These are phyloP conservation scores for Thinocorus orbignyianus DNA, from an alignment of 2,113 vertebrate species.

Conservation along the genomic window DNA sequence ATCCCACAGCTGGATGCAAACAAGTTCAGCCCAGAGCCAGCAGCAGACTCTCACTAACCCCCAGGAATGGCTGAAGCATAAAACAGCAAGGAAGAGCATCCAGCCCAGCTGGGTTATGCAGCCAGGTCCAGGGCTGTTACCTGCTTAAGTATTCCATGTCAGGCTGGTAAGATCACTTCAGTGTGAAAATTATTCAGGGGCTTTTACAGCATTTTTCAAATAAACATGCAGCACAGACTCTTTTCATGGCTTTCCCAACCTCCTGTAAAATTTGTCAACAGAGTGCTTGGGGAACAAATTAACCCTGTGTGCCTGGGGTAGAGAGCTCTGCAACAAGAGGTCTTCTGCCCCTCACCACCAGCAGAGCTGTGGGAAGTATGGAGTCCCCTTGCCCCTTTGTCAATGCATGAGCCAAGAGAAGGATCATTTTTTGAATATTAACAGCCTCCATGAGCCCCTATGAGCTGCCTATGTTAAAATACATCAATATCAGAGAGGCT, in stretches of 20 bases:
- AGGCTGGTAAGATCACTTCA: background rate
- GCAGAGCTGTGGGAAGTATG: accelerated
- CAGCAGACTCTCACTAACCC: background rate
- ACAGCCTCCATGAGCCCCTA: background rate
- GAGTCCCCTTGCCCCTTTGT: background rate
- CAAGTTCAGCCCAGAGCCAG: background rate
- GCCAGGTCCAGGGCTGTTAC: background rate
- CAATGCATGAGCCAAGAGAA: background rate
- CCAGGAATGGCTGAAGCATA: background rate
- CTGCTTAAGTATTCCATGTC: background rate
- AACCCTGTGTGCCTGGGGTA: background rate
- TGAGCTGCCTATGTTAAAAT: background rate
- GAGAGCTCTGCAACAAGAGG: background rate
- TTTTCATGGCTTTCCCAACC: constrained; percentile 57
- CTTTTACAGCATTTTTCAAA: constrained; percentile 55
- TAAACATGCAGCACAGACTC: background rate
- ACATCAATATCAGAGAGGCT: background rate
- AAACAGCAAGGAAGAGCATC: accelerated
- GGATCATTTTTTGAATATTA: background rate
- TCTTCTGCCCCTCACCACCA: background rate
- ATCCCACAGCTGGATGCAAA: background rate
- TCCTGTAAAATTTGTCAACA: constrained; percentile 51
- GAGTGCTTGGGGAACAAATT: constrained; percentile 28
- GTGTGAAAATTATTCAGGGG: constrained; percentile 36
- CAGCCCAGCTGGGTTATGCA: background rate